Base-by-base conservation (phyloP, 2,113 vertebrate species). In the Thymallus thymallus region DNA sequence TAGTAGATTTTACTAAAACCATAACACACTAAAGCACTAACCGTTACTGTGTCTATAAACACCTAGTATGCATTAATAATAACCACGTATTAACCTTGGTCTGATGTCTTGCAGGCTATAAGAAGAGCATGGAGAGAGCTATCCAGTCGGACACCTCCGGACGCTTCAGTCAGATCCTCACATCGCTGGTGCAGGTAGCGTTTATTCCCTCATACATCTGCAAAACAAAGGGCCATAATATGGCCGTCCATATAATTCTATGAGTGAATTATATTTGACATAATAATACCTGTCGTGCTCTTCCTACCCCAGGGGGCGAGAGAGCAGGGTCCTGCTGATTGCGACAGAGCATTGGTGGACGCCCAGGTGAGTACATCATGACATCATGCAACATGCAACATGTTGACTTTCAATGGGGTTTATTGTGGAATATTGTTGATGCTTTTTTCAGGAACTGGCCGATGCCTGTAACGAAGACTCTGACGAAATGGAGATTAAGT, bases 131-230 rank as follows among this genome's bases (percentile, higher is more conserved):
- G 80, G 98, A 99, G 81, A 94, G 96, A 0, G 94, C 92, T 60
- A 88, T 99, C 81, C 92, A 92, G 80, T 97, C 96, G 0, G 98
- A 99, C 73, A 99, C 98, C 0, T 98, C 97, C 0, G 97, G 97
- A 41, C 94, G 93, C 76, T 97, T 99, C 89, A 95, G 93, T 78
- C 95, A 94, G 84, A 96, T 99, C 80, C 95, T 99, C 0, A 85
- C 97, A 58, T 97, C 98, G 67, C 89, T 99, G 78, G 93, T 95
- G 62, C 94, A 96, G 94, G 98, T 99, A 93, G 41, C 6, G 20
- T 41, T 4, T 4, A 55, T 51, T 5, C 26, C 23, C 46, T 4
- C 6, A 0, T 22, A 35, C 9, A 45, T 41, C 16, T 12, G 10
- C 56, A 7, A 10, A 22, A n/a, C 48, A 51, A 51, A 5, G 14